A percentile compares a stretch with the other conserved stretches of the same genome.
These are phyloP conservation scores for Rhinogobius similis DNA, from an alignment of 2,113 vertebrate genomes.

Conservation along the genomic window DNA sequence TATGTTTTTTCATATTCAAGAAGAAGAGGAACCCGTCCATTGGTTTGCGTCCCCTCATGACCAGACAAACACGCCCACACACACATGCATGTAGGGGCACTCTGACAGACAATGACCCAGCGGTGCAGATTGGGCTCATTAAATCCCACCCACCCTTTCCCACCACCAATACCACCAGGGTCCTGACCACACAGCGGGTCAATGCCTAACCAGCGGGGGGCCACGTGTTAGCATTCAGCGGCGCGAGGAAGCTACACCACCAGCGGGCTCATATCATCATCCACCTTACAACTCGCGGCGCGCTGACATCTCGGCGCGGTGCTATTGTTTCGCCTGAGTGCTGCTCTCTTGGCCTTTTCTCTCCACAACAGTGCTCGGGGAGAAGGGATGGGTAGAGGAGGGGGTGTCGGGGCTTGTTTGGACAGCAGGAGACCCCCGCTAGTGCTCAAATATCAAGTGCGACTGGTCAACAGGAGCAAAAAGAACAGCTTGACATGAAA, in stretches of 20 bases:
- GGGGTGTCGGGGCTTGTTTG: slow-evolving; percentile 54
- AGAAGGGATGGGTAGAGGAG: slow-evolving; percentile 22
- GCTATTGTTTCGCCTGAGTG: slow-evolving; percentile 73
- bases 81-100: slow-evolving; percentile 18
- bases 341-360: slow-evolving; percentile 74
- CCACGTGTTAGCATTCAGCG: slow-evolving; percentile 70
- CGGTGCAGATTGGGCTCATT: slow-evolving; percentile 66
- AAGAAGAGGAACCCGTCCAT: background rate
- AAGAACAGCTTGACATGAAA: slow-evolving; percentile 60
- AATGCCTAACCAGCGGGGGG: slow-evolving; percentile 55
- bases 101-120: slow-evolving; percentile 54
- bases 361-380: slow-evolving; percentile 58
- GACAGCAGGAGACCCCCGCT: slow-evolving; percentile 55
- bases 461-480: slow-evolving; percentile 61
- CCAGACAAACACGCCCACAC: background rate
- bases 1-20: background rate
- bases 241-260: slow-evolving; percentile 69
- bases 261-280: slow-evolving; percentile 72
- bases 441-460: slow-evolving; percentile 61
- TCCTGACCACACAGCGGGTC: slow-evolving; percentile 66
- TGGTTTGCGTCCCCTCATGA: background rate
- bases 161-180: slow-evolving; percentile 53
- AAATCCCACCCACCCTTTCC: slow-evolving; percentile 52
- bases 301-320: slow-evolving; percentile 66
- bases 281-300: slow-evolving; percentile 67